A percentile compares a stretch with the other conserved stretches of the same genome.
Conservation (phyloP, 1,140 invertebrate species). For the Halesus radiatus region DNA sequence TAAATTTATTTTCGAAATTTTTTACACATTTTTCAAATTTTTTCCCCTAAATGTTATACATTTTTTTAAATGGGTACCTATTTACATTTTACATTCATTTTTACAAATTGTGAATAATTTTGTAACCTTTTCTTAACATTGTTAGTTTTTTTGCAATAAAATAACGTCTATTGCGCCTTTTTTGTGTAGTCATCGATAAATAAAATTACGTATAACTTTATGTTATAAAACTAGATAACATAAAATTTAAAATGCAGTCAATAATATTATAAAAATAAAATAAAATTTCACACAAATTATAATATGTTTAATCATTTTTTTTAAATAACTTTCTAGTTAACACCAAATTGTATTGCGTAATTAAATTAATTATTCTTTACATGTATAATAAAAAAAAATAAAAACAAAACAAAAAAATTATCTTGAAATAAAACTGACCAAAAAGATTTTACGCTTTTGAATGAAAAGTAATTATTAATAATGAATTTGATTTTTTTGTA, state of each 20-base stretch:
- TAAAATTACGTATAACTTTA: slow-evolving; percentile 36
- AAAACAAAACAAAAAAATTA: not conserved
- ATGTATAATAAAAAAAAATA: not conserved
- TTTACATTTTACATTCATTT: slow-evolving; percentile 41
- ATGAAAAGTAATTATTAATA: not conserved
- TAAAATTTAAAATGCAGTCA: slow-evolving; percentile 35
- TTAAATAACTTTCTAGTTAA: slow-evolving; percentile 45
- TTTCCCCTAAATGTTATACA: slow-evolving; percentile 54
- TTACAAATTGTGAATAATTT: slow-evolving; percentile 26
- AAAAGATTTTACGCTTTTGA: not conserved
- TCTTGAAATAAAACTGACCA: too few species aligned
- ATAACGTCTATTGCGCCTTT: not conserved
- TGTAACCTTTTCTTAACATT: not conserved
- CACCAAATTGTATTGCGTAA: slow-evolving; percentile 54
- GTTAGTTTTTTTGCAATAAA: not conserved
- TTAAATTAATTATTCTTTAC: slow-evolving; percentile 43
- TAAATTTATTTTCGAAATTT: slow-evolving; percentile 44
- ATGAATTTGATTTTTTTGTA: not conserved
- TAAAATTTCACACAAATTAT: slow-evolving; percentile 13
- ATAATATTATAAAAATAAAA: slow-evolving; percentile 3
- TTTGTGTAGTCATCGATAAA: slow-evolving; percentile 38
- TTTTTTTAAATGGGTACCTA: slow-evolving; percentile 29
- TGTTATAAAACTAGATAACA: slow-evolving; percentile 40
- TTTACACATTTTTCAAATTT: slow-evolving; percentile 32
- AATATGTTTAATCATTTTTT: slow-evolving; percentile 15